A percentile compares a stretch with the other conserved stretches of the same genome.
phyloP scores from a whole-genome alignment of 1,140 invertebrate genomes.

The Choristoneura fumiferana region DNA sequence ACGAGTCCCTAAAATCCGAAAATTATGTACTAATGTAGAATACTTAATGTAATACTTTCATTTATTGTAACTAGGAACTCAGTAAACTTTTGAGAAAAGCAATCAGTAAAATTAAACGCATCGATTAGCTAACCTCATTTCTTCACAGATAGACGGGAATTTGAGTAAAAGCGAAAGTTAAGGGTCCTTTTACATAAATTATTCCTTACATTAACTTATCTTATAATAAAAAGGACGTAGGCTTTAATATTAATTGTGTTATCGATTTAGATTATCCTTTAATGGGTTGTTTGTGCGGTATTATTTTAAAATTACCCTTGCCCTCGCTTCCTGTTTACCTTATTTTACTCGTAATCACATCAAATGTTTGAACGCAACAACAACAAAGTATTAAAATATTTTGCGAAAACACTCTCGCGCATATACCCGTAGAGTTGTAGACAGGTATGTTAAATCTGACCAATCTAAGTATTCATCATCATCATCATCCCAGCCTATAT shows the following conservation, averaged over 20 bases:
- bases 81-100: not conserved
- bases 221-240: not conserved
- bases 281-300: not conserved
- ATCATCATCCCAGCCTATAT: too few species aligned
- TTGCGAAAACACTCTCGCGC: too few species aligned
- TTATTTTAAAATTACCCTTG: not conserved
- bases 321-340: too few species aligned
- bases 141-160: not conserved
- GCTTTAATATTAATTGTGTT: not conserved
- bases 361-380: too few species aligned
- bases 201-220: constrained; percentile 12
- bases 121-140: constrained; percentile 14
- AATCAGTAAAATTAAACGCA: constrained; percentile 16
- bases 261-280: constrained; percentile 1
- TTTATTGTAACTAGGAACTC: not conserved
- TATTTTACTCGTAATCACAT: too few species aligned
- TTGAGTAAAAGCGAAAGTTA: not conserved
- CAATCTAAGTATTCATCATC: too few species aligned
- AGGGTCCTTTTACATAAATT: not conserved
- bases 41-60: too few species aligned
- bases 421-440: too few species aligned
- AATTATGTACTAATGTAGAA: too few species aligned
- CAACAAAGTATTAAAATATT: too few species aligned
- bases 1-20: too few species aligned
- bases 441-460: too few species aligned